Conservation (phyloP, 1,140 invertebrate species). For the Bursaphelenchus mucronatus region DNA sequence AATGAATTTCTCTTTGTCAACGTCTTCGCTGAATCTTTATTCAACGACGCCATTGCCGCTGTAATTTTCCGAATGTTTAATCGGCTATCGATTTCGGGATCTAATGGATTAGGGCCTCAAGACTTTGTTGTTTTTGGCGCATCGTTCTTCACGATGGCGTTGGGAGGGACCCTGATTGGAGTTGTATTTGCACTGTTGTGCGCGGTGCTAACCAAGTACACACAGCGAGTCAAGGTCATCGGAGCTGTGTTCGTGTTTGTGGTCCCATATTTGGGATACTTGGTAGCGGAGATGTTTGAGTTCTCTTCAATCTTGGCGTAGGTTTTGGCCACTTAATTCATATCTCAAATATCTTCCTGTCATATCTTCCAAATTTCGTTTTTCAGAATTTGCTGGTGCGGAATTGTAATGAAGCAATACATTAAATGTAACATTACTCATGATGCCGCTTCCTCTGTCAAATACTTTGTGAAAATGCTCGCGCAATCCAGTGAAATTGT, state of each 20-base stretch:
- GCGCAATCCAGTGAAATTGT: conserved; percentile 75
- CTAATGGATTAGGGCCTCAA: conserved; percentile 41
- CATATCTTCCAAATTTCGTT: background rate
- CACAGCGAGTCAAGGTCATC: conserved; percentile 36
- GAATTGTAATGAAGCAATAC: conserved; percentile 98
- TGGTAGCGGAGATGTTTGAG: conserved; percentile 53
- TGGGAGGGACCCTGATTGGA: conserved; percentile 86
- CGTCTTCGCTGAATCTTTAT: conserved; percentile 93
- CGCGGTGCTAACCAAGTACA: conserved; percentile 38
- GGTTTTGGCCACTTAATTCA: conserved; percentile 8
- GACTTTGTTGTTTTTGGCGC: conserved; percentile 76
- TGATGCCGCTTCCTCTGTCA: conserved; percentile 92
- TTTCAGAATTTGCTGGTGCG: conserved; percentile 79
- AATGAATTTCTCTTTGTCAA: conserved; percentile 93
- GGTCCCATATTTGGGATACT: conserved; percentile 52
- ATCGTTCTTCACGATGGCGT: conserved; percentile 86
- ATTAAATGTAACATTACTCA: conserved; percentile 95
- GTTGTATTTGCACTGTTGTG: conserved; percentile 71
- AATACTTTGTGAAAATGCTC: conserved; percentile 97
- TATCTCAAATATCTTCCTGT: background rate
- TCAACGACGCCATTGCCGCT: conserved; percentile 77
- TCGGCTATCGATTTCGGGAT: conserved; percentile 67
- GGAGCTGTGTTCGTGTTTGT: conserved; percentile 56
- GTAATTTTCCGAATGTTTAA: conserved; percentile 69
- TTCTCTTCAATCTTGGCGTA: conserved; percentile 58